Conservation (phyloP, 2,797 vertebrate species). For the Coreius guichenoti region DNA sequence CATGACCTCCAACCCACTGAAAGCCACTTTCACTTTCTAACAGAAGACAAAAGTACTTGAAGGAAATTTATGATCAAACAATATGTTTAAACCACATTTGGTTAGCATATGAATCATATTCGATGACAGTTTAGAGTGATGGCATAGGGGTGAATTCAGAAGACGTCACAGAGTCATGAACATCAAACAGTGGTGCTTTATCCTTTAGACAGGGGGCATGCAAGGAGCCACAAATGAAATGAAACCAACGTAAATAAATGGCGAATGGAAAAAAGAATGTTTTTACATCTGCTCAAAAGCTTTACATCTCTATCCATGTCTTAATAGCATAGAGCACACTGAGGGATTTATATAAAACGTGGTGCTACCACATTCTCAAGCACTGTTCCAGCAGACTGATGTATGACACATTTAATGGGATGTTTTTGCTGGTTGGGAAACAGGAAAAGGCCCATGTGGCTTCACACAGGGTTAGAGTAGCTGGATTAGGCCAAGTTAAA, state of each 20-base stretch:
- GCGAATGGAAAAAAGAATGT: constrained; percentile 26
- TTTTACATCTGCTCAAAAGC: constrained; percentile 58
- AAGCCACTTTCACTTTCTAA: background rate
- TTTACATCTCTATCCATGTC: constrained; percentile 30
- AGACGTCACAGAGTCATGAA: constrained; percentile 19
- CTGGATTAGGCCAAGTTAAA: constrained; percentile 36
- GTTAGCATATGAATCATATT: background rate
- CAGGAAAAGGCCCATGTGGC: constrained; percentile 22
- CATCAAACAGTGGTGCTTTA: constrained; percentile 33
- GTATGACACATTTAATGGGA: constrained; percentile 51
- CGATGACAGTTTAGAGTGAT: constrained; percentile 19
- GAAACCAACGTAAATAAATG: constrained; percentile 48
- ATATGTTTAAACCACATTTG: background rate
- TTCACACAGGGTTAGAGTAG: constrained; percentile 7
- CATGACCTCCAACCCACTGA: constrained; percentile 35
- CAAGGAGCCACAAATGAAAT: constrained; percentile 28
- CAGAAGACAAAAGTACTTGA: background rate
- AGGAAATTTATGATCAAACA: background rate
- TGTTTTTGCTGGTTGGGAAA: constrained; percentile 48
- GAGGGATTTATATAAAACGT: constrained; percentile 33
- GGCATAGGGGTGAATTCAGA: background rate
- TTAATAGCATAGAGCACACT: constrained; percentile 17
- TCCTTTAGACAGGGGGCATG: constrained; percentile 9
- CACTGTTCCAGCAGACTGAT: constrained; percentile 45
- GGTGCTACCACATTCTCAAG: constrained; percentile 35